Evolutionary conservation across 2,797 vertebrate species (phyloP), one percentile per base, ranked within the genome.

Genomic region (Girardinus metallicus): DNA sequence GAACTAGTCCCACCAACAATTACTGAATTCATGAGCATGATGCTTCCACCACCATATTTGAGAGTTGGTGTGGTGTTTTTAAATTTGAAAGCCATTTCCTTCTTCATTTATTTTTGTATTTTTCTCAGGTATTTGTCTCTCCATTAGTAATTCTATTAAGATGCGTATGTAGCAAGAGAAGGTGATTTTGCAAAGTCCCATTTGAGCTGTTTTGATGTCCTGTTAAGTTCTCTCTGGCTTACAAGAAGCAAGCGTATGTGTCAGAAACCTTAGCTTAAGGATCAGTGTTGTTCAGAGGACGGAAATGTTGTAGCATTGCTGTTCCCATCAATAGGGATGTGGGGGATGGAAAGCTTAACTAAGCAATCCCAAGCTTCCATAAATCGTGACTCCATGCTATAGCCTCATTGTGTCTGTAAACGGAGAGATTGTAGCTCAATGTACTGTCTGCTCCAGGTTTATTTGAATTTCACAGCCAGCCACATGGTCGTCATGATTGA

Each of bases 181-280:
- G 31, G 51, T 43, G 8, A 84, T 23, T 70, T 66, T 83, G 2
- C 21, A 44, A 81, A 73, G 29, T 68, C 36, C 4, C 18, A 10
- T 41, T 41, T 39, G 2, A 31, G 34, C 39, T 68, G 36, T 68
- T 43, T n/a, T 68, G 66, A 43, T 43, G 34, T 66, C 16, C 18
- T 26, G 23, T 66, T 12, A 41, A 41, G 23, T 71, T 44, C 68
- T 71, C 66, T 44, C 39, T 71, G 26, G 68, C 26, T 1, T 29
- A 43, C 73, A 31, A 77, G 76, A 83, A 79, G 73, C 49, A 15
- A 31, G 29, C 73, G 23, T 5, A 43, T 71, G 41, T 71, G 39
- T 44, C 72, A 74, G 73, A 87, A 80, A 43, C 44, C 77, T 80
- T 90, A 90, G 94, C 81, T 93, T 89, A 87, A 57, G 39, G 12